phyloP scores from a whole-genome alignment of 2,888 invertebrate species.

The Microplitis manilae region DNA sequence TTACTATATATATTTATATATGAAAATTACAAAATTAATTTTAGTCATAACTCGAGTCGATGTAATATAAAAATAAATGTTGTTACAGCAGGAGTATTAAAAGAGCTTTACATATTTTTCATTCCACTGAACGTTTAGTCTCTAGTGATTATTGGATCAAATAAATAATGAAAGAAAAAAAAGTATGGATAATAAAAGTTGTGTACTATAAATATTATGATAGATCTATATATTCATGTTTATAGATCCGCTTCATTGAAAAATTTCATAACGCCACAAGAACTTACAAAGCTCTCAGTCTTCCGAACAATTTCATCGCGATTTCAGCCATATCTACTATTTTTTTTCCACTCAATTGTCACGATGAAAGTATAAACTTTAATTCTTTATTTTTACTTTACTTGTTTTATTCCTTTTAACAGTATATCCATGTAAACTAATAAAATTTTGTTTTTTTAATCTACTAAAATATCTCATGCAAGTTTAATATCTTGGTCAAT shows the following conservation, averaged over 20 bases:
- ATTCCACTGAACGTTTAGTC: background rate
- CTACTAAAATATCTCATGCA: too few species aligned
- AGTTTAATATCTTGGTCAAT: too few species aligned
- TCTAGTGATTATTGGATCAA: slow-evolving; percentile 37
- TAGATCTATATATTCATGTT: slow-evolving; percentile 14
- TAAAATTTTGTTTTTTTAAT: background rate
- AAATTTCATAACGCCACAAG: slow-evolving; percentile 29
- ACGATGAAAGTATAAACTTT: background rate
- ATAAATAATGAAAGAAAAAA: slow-evolving; percentile 35
- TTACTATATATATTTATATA: too few species aligned
- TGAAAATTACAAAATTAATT: too few species aligned
- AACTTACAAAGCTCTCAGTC: slow-evolving; percentile 32
- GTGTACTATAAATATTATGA: slow-evolving; percentile 35
- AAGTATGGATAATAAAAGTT: slow-evolving; percentile 2
- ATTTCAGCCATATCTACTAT: slow-evolving; percentile 18
- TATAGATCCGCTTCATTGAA: slow-evolving; percentile 35
- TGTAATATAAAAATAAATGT: background rate
- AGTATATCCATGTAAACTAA: background rate
- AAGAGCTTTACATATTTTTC: background rate
- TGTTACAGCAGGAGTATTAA: background rate
- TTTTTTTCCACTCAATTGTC: slow-evolving; percentile 3
- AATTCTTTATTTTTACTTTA: background rate
- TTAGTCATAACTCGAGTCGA: background rate
- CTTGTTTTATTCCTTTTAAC: background rate
- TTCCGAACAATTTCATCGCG: slow-evolving; percentile 21